Conservation (phyloP, 2,113 vertebrate species). For the Sturnus vulgaris region DNA sequence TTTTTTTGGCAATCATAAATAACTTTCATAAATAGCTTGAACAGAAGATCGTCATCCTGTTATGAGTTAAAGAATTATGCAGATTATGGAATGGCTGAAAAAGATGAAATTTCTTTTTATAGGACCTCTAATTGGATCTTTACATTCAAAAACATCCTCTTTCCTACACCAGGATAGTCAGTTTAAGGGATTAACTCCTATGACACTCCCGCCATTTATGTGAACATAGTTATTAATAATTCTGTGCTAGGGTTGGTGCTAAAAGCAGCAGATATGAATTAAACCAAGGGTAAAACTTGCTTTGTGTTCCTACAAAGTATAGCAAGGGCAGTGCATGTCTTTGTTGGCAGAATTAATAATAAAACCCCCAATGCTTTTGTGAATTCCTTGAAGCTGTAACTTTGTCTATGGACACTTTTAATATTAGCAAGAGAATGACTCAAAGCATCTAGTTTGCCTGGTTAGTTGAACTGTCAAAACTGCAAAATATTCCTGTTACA, state of each 20-base stretch:
- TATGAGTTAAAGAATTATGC: not conserved
- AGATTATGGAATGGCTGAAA: not conserved
- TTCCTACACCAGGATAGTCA: not conserved
- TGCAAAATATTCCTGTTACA: not conserved
- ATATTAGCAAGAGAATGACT: not conserved
- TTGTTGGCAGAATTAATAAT: not conserved
- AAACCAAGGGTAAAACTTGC: not conserved
- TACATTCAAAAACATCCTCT: not conserved
- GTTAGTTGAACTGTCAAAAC: not conserved
- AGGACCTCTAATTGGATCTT: not conserved
- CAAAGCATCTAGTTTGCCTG: not conserved
- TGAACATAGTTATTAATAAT: not conserved
- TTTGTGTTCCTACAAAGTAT: not conserved
- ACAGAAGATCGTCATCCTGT: not conserved
- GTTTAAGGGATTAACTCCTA: not conserved
- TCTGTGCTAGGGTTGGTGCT: not conserved
- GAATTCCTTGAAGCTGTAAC: not conserved
- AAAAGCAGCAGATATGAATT: not conserved
- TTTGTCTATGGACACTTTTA: not conserved
- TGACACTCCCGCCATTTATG: accelerated
- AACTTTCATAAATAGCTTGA: not conserved
- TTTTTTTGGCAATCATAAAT: not conserved
- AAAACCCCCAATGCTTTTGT: not conserved
- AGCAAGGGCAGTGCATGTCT: not conserved
- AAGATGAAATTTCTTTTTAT: not conserved